Evolutionary conservation across 2,888 invertebrate genomes (phyloP).

Genomic region (Hyles lineata): DNA sequence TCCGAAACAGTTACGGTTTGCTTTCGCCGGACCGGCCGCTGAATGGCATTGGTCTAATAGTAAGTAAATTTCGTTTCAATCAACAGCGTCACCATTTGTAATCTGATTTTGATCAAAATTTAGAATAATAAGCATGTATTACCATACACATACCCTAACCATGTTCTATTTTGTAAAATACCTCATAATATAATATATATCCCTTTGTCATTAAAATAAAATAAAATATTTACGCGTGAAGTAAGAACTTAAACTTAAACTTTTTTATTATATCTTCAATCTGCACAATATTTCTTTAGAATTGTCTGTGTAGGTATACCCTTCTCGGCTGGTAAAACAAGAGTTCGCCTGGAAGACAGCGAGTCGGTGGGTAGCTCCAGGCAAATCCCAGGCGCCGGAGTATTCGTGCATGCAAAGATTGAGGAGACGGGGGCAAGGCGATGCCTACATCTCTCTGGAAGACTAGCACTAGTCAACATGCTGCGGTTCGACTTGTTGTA

Average conservation of each 20-base stretch:
- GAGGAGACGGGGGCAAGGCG: conserved; percentile 53
- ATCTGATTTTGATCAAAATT: no score
- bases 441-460: conserved; percentile 59
- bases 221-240: no score
- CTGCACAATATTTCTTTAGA: not conserved
- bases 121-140: no score
- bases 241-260: no score
- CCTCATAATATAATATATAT: no score
- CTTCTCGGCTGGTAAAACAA: conserved; percentile 54
- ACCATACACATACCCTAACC: no score
- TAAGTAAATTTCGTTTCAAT: conserved; percentile 48
- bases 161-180: no score
- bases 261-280: not conserved
- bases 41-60: conserved; percentile 72
- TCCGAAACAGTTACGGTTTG: conserved; percentile 61
- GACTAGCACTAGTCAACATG: conserved; percentile 68
- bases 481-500: conserved; percentile 59
- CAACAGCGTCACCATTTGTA: not conserved
- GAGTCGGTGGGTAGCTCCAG: conserved; percentile 38
- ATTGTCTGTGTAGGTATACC: conserved; percentile 54
- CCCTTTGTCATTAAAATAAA: no score
- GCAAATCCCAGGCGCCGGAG: conserved; percentile 39
- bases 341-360: conserved; percentile 54
- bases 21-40: conserved; percentile 54
- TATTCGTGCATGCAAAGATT: conserved; percentile 55